Evolutionary conservation across 2,888 invertebrate genomes (phyloP).

Genomic region (Lottia scabra): DNA sequence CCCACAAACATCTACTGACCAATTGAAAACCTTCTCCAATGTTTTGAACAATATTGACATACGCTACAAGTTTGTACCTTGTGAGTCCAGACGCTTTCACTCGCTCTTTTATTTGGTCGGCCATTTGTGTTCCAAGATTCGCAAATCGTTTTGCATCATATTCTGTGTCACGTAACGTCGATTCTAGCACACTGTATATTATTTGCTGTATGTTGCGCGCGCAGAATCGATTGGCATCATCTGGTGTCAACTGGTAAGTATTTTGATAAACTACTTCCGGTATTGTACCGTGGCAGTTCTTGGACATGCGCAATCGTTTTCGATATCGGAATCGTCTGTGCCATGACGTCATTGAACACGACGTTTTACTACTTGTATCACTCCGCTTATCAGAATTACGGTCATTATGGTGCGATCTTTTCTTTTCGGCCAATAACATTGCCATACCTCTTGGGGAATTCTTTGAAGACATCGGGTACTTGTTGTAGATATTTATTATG

Average conservation of each 20-base stretch:
- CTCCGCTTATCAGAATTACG: neutral
- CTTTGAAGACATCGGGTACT: neutral
- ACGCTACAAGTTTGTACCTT: neutral
- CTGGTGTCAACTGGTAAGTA: neutral
- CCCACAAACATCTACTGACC: neutral
- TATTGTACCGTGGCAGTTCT: neutral
- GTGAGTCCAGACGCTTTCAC: neutral
- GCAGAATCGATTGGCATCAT: neutral
- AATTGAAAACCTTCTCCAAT: neutral
- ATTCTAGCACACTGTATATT: neutral
- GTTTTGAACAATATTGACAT: neutral
- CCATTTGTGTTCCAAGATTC: neutral
- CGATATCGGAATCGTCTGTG: neutral
- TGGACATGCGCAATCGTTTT: neutral
- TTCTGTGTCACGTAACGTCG: neutral
- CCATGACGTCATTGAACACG: neutral
- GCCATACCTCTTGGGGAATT: neutral
- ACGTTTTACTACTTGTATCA: conserved; percentile 2
- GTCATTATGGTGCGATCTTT: neutral
- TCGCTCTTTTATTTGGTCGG: neutral
- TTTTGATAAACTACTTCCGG: conserved; percentile 2
- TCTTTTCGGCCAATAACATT: neutral
- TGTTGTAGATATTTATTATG: too few species aligned
- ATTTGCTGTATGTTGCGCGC: neutral
- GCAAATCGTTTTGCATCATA: neutral